A percentile compares a stretch with the other conserved stretches of the same genome.
These are phyloP conservation scores for Acromyrmex charruanus DNA, from an alignment of 1,140 invertebrate genomes.

Conservation along the genomic window DNA sequence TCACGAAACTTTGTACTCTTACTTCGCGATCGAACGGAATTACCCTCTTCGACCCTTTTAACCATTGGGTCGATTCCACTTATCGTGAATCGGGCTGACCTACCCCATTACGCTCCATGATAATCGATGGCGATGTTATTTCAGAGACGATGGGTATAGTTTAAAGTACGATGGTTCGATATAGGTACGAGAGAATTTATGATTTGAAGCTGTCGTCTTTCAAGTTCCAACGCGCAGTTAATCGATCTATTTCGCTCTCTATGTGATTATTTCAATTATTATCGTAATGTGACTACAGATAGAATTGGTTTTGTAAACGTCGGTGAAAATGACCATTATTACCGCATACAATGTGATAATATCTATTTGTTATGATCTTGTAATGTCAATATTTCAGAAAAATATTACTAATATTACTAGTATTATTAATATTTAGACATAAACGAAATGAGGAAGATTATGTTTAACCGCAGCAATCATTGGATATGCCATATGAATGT, in stretches of 20 bases:
- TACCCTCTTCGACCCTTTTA: slow-evolving; percentile 68
- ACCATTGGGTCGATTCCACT: slow-evolving; percentile 69
- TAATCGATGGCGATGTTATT: slow-evolving; percentile 74
- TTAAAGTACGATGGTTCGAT: slow-evolving; percentile 54
- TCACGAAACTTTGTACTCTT: slow-evolving; percentile 60
- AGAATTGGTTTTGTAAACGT: neutral
- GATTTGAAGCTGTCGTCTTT: slow-evolving; percentile 5
- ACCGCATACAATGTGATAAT: neutral
- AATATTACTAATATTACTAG: neutral
- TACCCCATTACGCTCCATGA: slow-evolving; percentile 65
- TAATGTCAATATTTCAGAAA: neutral
- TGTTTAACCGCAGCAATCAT: neutral
- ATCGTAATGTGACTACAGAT: neutral
- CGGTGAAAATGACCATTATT: slow-evolving; percentile 2
- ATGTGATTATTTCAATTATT: slow-evolving; percentile 13
- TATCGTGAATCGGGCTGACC: slow-evolving; percentile 71
- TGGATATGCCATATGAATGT: too few species aligned
- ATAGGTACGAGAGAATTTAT: slow-evolving; percentile 29
- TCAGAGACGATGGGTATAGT: slow-evolving; percentile 49
- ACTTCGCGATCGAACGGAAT: slow-evolving; percentile 63
- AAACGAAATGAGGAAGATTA: neutral
- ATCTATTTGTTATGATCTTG: neutral
- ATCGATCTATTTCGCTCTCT: slow-evolving; percentile 1
- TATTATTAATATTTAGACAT: neutral
- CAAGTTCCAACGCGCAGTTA: too few species aligned